These are phyloP conservation scores for Vidua macroura DNA, from an alignment of 2,113 vertebrate species.

Conservation along the genomic window DNA sequence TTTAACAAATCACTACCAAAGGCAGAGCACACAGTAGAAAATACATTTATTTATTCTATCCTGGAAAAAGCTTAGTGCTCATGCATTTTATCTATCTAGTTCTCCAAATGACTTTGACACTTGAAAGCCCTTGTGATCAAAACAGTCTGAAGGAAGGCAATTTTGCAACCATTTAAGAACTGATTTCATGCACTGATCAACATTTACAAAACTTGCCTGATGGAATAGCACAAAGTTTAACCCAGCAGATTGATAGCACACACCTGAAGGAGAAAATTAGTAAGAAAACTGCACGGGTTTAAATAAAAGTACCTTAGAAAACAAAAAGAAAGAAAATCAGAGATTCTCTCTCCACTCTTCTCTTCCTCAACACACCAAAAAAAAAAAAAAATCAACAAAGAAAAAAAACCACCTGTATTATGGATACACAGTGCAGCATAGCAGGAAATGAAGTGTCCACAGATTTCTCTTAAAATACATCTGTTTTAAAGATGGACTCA, in stretches of 20 bases:
- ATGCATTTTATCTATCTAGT: slow-evolving; percentile 77
- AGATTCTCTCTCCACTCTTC: background rate
- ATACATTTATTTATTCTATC: slow-evolving; percentile 78
- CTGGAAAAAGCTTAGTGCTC: slow-evolving; percentile 71
- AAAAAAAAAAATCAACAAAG: background rate
- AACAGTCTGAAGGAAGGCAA: slow-evolving; percentile 72
- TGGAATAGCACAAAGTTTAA: slow-evolving; percentile 58
- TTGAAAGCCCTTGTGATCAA: slow-evolving; percentile 76
- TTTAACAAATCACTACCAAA: slow-evolving; percentile 78
- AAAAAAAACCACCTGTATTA: no score
- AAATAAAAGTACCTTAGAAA: slow-evolving; percentile 22
- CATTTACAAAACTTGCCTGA: slow-evolving; percentile 64
- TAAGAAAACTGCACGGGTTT: slow-evolving; percentile 28
- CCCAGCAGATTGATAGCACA: slow-evolving; percentile 25
- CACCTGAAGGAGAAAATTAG: slow-evolving; percentile 56
- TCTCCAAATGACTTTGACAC: slow-evolving; percentile 80
- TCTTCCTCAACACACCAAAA: background rate
- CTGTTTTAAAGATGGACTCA: background rate
- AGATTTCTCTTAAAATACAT: background rate
- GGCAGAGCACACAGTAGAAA: slow-evolving; percentile 72
- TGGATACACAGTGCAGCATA: background rate
- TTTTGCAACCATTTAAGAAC: slow-evolving; percentile 74
- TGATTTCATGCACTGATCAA: slow-evolving; percentile 73
- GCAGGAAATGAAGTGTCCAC: background rate
- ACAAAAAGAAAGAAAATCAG: slow-evolving; percentile 1